Evolutionary conservation across 1,140 invertebrate species (phyloP).

Genomic region (Druon quercuslanigerum): DNA sequence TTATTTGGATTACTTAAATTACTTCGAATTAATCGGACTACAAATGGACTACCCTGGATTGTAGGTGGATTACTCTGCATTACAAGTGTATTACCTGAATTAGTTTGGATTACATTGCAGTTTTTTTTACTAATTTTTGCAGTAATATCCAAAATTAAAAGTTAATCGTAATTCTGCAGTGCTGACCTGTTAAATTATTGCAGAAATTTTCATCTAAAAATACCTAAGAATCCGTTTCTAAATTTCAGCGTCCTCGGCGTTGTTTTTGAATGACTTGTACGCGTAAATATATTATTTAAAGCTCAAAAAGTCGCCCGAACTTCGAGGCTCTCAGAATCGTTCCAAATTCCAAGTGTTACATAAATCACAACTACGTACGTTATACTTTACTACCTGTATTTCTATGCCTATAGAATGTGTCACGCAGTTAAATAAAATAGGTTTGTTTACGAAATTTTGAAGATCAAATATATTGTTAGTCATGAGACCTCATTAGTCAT

Average conservation of each 20-base stretch:
- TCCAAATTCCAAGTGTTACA: not conserved
- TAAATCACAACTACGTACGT: not conserved
- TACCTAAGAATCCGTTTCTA: not conserved
- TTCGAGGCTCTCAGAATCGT: not conserved
- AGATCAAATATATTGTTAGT: slow-evolving; percentile 18
- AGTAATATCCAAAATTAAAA: no score
- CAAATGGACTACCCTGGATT: no score
- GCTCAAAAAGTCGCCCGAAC: not conserved
- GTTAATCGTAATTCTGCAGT: no score
- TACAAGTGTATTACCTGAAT: no score
- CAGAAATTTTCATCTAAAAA: no score
- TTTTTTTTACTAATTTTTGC: no score
- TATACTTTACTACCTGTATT: not conserved
- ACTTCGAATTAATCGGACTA: no score
- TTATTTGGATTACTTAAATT: no score
- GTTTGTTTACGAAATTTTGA: slow-evolving; percentile 13
- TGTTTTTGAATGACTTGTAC: not conserved
- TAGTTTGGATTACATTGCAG: no score
- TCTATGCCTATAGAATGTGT: not conserved
- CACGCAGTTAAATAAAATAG: not conserved
- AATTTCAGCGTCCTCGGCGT: not conserved
- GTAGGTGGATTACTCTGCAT: no score
- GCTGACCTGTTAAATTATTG: no score
- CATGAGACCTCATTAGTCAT: not conserved
- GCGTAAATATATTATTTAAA: slow-evolving; percentile 7